Percentiles rank a stretch among this genome's conserved stretches.
phyloP scores from a whole-genome alignment of 2,888 invertebrate species.

The Balanococcus diminutus region DNA sequence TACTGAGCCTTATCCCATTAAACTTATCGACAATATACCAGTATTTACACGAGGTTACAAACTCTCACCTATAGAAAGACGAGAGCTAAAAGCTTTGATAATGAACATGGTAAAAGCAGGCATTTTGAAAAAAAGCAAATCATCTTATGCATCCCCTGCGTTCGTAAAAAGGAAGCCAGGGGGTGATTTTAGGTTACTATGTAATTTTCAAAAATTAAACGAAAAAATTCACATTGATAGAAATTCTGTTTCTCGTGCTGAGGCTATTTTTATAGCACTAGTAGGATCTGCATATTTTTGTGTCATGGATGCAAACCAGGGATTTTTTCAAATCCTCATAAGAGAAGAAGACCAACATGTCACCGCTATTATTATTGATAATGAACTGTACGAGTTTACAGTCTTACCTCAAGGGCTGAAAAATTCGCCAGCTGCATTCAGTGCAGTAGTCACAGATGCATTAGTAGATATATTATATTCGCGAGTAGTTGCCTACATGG shows the following conservation, averaged over 20 bases:
- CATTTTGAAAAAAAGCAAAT: background rate
- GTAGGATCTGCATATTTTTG: conserved; percentile 24
- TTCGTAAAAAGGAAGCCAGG: conserved; percentile 43
- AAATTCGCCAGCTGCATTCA: too few relatives aligned
- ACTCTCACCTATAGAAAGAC: conserved; percentile 3
- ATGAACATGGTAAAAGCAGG: background rate
- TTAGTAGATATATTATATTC: too few relatives aligned
- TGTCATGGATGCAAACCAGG: conserved; percentile 46
- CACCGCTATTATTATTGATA: conserved; percentile 33
- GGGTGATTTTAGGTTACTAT: conserved; percentile 1
- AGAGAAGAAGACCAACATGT: background rate
- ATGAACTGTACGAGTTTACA: conserved; percentile 40
- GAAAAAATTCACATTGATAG: conserved; percentile 16
- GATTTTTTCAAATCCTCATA: conserved; percentile 39
- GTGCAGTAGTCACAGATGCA: too few relatives aligned
- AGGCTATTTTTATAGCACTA: conserved; percentile 24
- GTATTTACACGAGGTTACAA: background rate
- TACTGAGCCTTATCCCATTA: too few relatives aligned
- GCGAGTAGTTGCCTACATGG: too few relatives aligned
- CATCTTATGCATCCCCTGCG: too few relatives aligned
- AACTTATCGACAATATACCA: background rate
- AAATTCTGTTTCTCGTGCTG: conserved; percentile 47
- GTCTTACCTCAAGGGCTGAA: background rate
- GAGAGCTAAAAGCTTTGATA: background rate
- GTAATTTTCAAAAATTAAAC: too few relatives aligned